Evolutionary conservation across 2,888 invertebrate genomes (phyloP).

Genomic region (Nineta flava): DNA sequence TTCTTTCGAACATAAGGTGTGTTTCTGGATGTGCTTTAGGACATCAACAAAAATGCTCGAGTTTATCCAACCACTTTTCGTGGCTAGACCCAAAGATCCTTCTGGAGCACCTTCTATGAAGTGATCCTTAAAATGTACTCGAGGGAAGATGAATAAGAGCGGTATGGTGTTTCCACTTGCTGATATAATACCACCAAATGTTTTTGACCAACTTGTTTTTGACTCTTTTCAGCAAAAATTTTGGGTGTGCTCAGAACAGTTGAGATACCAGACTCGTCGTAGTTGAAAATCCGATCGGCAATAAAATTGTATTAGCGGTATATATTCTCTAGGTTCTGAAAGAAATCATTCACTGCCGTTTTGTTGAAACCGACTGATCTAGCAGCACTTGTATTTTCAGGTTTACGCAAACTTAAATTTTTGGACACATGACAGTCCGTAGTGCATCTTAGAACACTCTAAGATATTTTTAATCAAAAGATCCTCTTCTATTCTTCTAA

Average conservation of each 20-base stretch:
- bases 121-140: conserved; percentile 13
- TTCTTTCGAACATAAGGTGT: conserved; percentile 11
- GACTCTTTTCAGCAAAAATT: conserved; percentile 14
- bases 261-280: conserved; percentile 12
- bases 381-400: neutral
- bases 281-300: conserved; percentile 13
- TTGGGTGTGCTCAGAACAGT: conserved; percentile 14
- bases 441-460: too few species aligned
- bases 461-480: too few species aligned
- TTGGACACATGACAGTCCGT: too few species aligned
- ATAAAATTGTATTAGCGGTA: conserved; percentile 9
- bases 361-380: conserved; percentile 5
- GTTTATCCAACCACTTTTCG: conserved; percentile 13
- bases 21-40: conserved; percentile 15
- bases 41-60: conserved; percentile 14
- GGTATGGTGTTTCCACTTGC: conserved; percentile 18
- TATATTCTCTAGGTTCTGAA: conserved; percentile 11
- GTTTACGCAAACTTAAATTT: neutral
- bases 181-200: conserved; percentile 19
- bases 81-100: conserved; percentile 12
- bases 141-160: conserved; percentile 18
- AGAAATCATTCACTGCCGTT: conserved; percentile 13
- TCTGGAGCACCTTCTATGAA: conserved; percentile 14
- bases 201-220: conserved; percentile 20
- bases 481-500: too few species aligned